Evolutionary conservation across 2,797 vertebrate genomes (phyloP).

Genomic region (Triplophysa yarkandensis): DNA sequence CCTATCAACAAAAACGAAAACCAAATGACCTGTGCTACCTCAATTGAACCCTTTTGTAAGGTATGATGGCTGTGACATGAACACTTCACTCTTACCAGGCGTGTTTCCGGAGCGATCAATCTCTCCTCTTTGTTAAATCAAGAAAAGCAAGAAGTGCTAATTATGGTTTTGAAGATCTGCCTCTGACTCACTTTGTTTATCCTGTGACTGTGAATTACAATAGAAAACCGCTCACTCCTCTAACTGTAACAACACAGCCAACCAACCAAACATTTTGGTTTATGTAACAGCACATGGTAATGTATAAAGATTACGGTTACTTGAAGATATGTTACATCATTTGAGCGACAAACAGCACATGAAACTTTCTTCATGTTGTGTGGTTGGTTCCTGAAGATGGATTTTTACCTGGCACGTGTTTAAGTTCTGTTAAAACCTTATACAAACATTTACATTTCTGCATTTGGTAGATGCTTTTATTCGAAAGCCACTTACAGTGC

Average conservation of each 20-base stretch:
- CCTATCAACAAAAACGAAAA: neutral
- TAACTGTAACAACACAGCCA: conserved; percentile 28
- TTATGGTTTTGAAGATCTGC: conserved; percentile 25
- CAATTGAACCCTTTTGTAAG: neutral
- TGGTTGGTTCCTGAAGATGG: neutral
- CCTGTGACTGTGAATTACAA: neutral
- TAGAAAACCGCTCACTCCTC: conserved; percentile 21
- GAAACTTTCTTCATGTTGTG: neutral
- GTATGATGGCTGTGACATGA: neutral
- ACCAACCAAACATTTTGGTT: conserved; percentile 27
- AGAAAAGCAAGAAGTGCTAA: conserved; percentile 31
- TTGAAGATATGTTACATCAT: neutral
- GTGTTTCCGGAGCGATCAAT: conserved; percentile 15
- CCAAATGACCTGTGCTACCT: neutral
- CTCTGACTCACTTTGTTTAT: neutral
- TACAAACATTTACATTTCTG: too few relatives aligned
- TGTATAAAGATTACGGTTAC: too few relatives aligned
- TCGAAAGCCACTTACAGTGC: too few relatives aligned
- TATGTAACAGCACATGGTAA: conserved; percentile 10
- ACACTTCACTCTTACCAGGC: neutral
- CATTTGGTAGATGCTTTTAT: too few relatives aligned
- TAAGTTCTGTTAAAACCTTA: neutral
- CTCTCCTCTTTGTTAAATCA: conserved; percentile 22
- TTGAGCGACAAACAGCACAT: neutral
- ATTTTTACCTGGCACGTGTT: neutral